Base-by-base conservation (phyloP, 2,113 vertebrate species). In the Ptilorrhoa leucosticta region DNA sequence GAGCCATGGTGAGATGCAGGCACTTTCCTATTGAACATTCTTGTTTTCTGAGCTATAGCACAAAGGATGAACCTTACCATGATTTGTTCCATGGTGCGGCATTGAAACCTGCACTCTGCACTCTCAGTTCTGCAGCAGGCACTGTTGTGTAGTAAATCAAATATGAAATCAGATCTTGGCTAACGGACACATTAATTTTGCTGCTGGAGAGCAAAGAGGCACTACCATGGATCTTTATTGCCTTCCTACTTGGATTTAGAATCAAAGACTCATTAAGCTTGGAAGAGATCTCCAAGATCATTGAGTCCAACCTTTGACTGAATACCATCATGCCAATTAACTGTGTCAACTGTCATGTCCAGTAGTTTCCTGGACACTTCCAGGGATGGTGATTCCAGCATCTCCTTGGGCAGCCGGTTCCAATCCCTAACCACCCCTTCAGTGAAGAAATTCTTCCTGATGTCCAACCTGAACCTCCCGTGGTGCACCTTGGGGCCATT, bases 1-100 rank as follows among this genome's bases (percentile, higher is more conserved):
- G 26, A 93, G 45, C 51, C 26, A 30, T 82, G 79, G 77, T 93
- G 61, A 94, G 42, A 58, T 77, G 44, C 57, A 73, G 51, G 54
- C 31, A 44, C 33, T 65, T 83, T 66, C 16, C 17, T n/a, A 68
- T 11, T 40, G 87, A 87, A 58, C 15, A n/a, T 61, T 84, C 87
- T 65, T 94, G 19, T 71, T 87, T 95, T 63, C 47, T 39, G 51
- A 93, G 68, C 42, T 47, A 18, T 16, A 68, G 60, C 45, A 63
- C 15, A 50, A 83, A 72, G 45, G 42, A 93, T 37, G 23, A 86
- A 51, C 27, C 27, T 72, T 82, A 37, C 20, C 4, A 24, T 54
- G 10, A 83, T 76, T 77, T 82, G 30, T 93, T 78, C 75, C 16
- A 23, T 69, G 28, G n/a, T 79, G 23, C 8, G 11, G 9, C 68